Evolutionary conservation across 2,113 vertebrate species (phyloP).

Genomic region (Ammospiza nelsoni): DNA sequence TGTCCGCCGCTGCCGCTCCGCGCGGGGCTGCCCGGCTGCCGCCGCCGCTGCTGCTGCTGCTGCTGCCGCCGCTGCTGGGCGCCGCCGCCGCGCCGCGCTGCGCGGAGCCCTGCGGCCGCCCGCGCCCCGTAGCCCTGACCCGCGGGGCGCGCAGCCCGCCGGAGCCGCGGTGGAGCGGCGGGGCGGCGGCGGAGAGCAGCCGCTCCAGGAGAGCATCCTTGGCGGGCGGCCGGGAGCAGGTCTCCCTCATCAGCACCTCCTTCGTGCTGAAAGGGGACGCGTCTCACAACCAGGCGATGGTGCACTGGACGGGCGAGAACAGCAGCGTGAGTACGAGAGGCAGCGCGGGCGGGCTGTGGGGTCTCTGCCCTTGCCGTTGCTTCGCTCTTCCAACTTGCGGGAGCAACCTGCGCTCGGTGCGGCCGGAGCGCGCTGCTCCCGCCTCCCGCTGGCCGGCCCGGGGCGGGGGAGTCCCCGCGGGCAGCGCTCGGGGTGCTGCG

Average conservation of each 20-base stretch:
- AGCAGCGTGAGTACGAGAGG: constrained; percentile 91
- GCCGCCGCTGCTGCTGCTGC: not conserved
- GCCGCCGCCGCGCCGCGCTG: not conserved
- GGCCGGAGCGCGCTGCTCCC: not conserved
- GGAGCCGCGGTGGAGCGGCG: constrained; percentile 29
- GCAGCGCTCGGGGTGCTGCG: not conserved
- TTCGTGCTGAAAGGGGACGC: constrained; percentile 97
- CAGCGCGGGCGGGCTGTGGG: not conserved
- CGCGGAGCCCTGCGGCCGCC: too few relatives aligned
- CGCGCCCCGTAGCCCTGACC: not conserved
- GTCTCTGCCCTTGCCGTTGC: not conserved
- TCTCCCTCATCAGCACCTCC: constrained; percentile 90
- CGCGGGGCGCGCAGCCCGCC: constrained; percentile 35
- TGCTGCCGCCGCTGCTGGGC: not conserved
- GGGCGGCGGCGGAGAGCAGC: not conserved
- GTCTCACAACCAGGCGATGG: constrained; percentile 98
- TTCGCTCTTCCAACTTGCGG: not conserved
- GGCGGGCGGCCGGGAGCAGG: constrained; percentile 69
- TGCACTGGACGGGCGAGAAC: constrained; percentile 98
- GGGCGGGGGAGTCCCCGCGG: not conserved
- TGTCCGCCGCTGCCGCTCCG: not conserved
- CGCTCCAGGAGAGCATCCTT: constrained; percentile 78
- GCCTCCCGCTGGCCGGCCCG: not conserved
- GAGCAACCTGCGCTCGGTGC: not conserved
- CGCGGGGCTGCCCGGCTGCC: not conserved